Base-by-base conservation (phyloP, 1,140 invertebrate species). In the Macrobrachium nipponense region DNA sequence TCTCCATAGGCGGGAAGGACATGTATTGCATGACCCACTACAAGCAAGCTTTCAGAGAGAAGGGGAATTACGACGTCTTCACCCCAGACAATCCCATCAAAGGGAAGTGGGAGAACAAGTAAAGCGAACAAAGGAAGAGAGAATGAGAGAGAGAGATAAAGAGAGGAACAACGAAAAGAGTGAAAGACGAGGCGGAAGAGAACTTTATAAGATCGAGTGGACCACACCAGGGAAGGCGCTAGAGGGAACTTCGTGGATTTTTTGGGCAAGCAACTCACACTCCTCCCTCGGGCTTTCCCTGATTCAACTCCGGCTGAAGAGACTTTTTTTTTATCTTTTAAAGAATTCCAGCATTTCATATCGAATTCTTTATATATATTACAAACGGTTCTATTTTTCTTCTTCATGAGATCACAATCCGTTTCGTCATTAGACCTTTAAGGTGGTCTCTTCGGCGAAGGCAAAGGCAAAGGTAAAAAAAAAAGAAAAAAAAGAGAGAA, bases 21-120 rank as follows among this genome's bases (percentile, higher is more conserved):
- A 92, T 96, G 18, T 96, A 95, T 90, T 96, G 95, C 91, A 94
- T 94, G 80, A 94, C 94, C 7, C 95, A 96, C 90, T 96, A 95
- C 91, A 96, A 95, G 90, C 95, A 96, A 90, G 92, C 96, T 3
- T 96, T 96, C 90, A 95, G 95, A 89, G 93, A 94, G n/a, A 95
- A 95, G 91, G 96, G 96, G 62, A 96, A 96, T 91, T 96, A 96
- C 90, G 95, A 96, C 89, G 95, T 82, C 43, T 87, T 87, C 80
- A 83, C 80, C 20, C 84, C 84, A 12, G 70, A 86, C 43, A 86
- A 86, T 68, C 84, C 84, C 15, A 60, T 62, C 66, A 87, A 87
- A 61, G 86, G 86, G 12, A 87, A 87, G 70, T 87, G 86, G 86
- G 73, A 82, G 64, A 36, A 44, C 23, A 87, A 87, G 78, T 15